Evolutionary conservation across 2,797 vertebrate genomes (phyloP), one percentile per base, ranked within the genome.

Genomic region (Adrianichthys oophorus): DNA sequence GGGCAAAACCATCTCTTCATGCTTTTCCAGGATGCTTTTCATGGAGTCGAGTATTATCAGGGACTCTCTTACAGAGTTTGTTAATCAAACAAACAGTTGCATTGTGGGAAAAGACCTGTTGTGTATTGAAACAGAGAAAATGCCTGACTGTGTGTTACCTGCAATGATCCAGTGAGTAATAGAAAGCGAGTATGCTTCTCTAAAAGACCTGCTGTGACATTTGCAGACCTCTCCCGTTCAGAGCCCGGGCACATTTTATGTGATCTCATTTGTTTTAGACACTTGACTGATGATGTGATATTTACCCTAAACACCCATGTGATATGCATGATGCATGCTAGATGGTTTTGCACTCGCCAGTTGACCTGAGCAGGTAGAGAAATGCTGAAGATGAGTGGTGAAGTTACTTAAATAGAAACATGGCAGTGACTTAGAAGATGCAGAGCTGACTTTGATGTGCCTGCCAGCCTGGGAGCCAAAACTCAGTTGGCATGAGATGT

Each of bases 1-100:
- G 62, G 60, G 65, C 51, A 76, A 69, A 59, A 65, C 14, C 48
- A 41, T 24, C 48, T 62, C 41, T 45, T 70, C 13, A 43, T 62
- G 62, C 44, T n/a, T 41, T 48, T 65, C 41, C 56, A 52, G 66
- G 56, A 55, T 59, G 51, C 23, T 21, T 52, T 40, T 19, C 18
- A n/a, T 19, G 4, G 29, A 55, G 54, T 32, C 26, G 13, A 47
- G 26, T 15, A 62, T 56, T 46, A 65, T 29, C 23, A 29, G 10
- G 13, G 12, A 37, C 32, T 37, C 10, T 37, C 32, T 37, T 13
- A 13, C 32, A 3, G 32, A 37, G 32, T 37, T 37, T 37, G 32
- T 37, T 12, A 32, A 10, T 32, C 41, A 46, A 43, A 53, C 16
- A 53, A 54, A 41, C 21, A 21, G 18, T 16, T 40, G 43, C 13